These are phyloP conservation scores for Ladona fulva DNA, from an alignment of 1,140 invertebrate genomes.

Conservation along the genomic window DNA sequence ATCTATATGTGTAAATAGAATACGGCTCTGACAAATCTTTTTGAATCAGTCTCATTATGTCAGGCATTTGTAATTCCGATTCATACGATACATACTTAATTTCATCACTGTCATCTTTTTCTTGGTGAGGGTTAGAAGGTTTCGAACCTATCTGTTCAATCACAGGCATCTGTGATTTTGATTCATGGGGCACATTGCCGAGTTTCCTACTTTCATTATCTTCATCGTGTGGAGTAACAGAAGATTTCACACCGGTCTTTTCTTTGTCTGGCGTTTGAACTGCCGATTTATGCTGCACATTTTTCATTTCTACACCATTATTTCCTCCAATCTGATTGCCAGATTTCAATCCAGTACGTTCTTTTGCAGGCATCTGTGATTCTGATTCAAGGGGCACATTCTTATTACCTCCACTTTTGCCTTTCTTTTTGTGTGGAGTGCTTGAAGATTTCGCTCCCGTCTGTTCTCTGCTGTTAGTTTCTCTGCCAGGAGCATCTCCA, in stretches of 20 bases:
- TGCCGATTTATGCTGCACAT: conserved; percentile 79
- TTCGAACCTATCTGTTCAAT: not conserved
- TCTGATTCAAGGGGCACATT: no score
- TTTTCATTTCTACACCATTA: conserved; percentile 37
- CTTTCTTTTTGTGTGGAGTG: not conserved
- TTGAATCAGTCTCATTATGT: conserved; percentile 97
- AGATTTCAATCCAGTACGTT: no score
- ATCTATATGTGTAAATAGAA: conserved; percentile 99
- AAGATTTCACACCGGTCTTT: not conserved
- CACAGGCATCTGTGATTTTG: conserved; percentile 80
- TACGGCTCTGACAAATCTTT: conserved; percentile 99
- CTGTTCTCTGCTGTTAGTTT: not conserved
- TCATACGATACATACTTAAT: conserved; percentile 69
- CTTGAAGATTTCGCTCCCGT: not conserved
- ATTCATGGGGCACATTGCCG: conserved; percentile 70
- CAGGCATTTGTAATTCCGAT: conserved; percentile 84
- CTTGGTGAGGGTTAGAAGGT: not conserved
- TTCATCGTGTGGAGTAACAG: not conserved
- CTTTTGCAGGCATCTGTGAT: no score
- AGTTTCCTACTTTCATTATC: conserved; percentile 28
- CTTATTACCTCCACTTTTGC: no score
- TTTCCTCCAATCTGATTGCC: not conserved
- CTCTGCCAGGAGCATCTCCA: not conserved
- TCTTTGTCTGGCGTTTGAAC: conserved; percentile 77
- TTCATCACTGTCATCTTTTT: conserved; percentile 16